Percentiles rank a stretch among this genome's conserved stretches.
Evolutionary conservation across 2,797 vertebrate species (phyloP).

Genomic region (Ataeniobius toweri): DNA sequence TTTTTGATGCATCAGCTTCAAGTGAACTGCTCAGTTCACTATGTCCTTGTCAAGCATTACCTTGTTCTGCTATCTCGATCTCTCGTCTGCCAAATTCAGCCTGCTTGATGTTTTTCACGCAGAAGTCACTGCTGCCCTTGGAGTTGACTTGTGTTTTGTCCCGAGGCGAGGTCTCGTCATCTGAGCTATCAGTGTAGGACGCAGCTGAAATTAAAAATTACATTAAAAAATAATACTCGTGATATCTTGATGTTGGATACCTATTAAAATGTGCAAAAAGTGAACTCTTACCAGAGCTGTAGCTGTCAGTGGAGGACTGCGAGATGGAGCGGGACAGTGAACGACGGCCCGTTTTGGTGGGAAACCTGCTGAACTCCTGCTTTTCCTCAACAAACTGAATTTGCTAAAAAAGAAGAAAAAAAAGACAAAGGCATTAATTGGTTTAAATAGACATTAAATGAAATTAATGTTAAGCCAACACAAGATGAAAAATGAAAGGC

Average conservation of each 20-base stretch:
- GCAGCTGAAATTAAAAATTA: conserved; percentile 77
- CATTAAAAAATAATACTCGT: neutral
- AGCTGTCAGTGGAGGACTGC: conserved; percentile 96
- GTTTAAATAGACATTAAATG: neutral
- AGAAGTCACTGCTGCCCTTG: conserved; percentile 93
- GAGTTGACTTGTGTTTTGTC: conserved; percentile 94
- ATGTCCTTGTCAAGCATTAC: conserved; percentile 59
- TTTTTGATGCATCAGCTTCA: conserved; percentile 1
- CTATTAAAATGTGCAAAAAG: neutral
- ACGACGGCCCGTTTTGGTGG: conserved; percentile 91
- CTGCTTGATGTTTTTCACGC: conserved; percentile 97
- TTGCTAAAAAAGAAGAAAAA: conserved; percentile 77
- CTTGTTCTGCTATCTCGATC: conserved; percentile 96
- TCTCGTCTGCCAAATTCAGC: conserved; percentile 93
- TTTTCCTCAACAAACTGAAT: conserved; percentile 98
- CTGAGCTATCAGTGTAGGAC: conserved; percentile 94
- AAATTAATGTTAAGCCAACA: neutral
- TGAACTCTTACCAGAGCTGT: conserved; percentile 88
- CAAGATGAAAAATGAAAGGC: neutral
- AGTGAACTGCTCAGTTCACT: neutral
- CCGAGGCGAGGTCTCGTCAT: conserved; percentile 91
- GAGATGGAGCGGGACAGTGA: conserved; percentile 95
- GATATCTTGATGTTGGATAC: neutral
- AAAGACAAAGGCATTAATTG: neutral
- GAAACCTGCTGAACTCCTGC: conserved; percentile 95